These are phyloP conservation scores for Nycteola revayana DNA, from an alignment of 2,888 invertebrate species.

Conservation along the genomic window DNA sequence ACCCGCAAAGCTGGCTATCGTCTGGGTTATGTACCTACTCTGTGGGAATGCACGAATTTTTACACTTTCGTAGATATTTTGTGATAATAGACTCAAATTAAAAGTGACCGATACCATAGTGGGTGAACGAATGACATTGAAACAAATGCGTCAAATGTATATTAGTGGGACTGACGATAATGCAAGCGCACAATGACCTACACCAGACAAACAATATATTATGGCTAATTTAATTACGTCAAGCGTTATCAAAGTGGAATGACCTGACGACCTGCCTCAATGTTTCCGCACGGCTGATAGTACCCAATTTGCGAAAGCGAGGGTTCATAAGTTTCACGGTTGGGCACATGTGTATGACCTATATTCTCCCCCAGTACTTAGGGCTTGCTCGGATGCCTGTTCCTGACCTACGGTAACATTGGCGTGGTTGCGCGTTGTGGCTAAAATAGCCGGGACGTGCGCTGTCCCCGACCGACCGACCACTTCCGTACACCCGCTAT, in stretches of 20 bases:
- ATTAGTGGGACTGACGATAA: slow-evolving; percentile 6
- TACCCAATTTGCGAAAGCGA: slow-evolving; percentile 36
- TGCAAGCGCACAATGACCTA: slow-evolving; percentile 22
- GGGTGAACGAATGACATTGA: not conserved
- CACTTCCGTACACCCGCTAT: slow-evolving; percentile 48
- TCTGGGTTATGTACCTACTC: too few relatives aligned
- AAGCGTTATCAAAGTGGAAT: slow-evolving; percentile 52
- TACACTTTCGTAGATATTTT: too few relatives aligned
- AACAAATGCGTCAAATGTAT: slow-evolving; percentile 3
- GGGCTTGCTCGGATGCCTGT: slow-evolving; percentile 70
- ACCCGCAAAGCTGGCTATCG: slow-evolving; percentile 7
- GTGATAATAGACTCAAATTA: too few relatives aligned
- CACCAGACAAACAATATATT: slow-evolving; percentile 28
- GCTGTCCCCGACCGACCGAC: slow-evolving; percentile 51
- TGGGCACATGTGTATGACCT: slow-evolving; percentile 65
- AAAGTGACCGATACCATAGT: too few relatives aligned
- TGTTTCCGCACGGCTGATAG: slow-evolving; percentile 43
- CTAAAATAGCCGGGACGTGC: slow-evolving; percentile 69
- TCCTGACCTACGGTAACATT: slow-evolving; percentile 71
- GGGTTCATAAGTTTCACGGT: slow-evolving; percentile 26
- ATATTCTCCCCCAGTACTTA: slow-evolving; percentile 74
- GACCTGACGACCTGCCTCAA: slow-evolving; percentile 73
- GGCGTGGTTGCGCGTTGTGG: slow-evolving; percentile 56
- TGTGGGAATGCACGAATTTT: too few relatives aligned
- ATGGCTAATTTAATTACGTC: slow-evolving; percentile 38